Conservation (phyloP, 2,888 invertebrate genomes). For the Lasioglossum morio region DNA sequence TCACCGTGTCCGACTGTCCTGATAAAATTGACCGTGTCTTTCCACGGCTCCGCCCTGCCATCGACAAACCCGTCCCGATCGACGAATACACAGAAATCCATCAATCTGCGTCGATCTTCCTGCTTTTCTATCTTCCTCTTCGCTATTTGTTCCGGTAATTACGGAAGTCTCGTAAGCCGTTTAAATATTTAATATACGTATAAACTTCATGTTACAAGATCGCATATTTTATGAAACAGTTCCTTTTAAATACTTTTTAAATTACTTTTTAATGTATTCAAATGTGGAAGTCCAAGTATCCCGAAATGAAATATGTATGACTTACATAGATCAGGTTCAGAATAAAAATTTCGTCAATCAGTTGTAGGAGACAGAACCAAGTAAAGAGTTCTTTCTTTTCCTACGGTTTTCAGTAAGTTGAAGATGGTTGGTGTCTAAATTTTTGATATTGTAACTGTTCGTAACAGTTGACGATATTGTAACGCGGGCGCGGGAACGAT, state of each 20-base stretch:
- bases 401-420: not conserved
- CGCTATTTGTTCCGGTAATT: no score
- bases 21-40: slow-evolving; percentile 5
- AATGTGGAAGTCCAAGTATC: not conserved
- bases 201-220: not conserved
- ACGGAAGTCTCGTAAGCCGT: no score
- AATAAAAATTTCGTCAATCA: not conserved
- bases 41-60: not conserved
- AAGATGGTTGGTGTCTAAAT: no score
- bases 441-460: no score
- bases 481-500: not conserved
- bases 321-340: not conserved
- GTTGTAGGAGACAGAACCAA: not conserved
- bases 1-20: slow-evolving; percentile 31
- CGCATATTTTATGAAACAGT: not conserved
- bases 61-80: not conserved
- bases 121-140: no score
- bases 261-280: not conserved
- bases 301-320: not conserved
- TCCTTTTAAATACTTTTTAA: no score
- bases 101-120: not conserved
- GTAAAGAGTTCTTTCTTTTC: no score
- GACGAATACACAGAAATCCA: not conserved
- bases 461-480: no score
- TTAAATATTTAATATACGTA: no score